Conservation (phyloP, 2,888 invertebrate species). For the Synergus itoensis region DNA sequence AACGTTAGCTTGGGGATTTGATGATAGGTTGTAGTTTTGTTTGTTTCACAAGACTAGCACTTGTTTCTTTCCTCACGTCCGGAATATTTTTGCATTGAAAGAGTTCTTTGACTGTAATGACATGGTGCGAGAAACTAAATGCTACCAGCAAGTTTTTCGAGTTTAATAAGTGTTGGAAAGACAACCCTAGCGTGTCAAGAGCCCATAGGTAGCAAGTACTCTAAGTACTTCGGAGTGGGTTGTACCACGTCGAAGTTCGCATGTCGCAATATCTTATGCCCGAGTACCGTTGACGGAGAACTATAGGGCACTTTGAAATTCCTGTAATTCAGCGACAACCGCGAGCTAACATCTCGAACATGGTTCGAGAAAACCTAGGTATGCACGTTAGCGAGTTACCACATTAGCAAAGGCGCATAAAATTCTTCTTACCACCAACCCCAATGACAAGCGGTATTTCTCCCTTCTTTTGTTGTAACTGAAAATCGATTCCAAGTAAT, state of each 20-base stretch:
- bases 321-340: slow-evolving; percentile 45
- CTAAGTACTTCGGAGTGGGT: slow-evolving; percentile 49
- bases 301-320: slow-evolving; percentile 50
- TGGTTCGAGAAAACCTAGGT: slow-evolving; percentile 42
- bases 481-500: no score
- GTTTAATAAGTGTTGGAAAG: background rate
- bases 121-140: background rate
- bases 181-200: slow-evolving; percentile 53
- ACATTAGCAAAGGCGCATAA: no score
- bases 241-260: slow-evolving; percentile 56
- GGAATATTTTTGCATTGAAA: background rate
- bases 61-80: background rate
- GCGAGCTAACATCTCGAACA: slow-evolving; percentile 45
- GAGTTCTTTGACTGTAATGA: background rate
- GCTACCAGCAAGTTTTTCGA: background rate
- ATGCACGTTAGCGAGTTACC: background rate
- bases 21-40: background rate
- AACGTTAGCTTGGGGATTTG: background rate
- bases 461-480: background rate
- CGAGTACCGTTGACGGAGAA: slow-evolving; percentile 39
- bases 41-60: background rate
- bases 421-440: no score
- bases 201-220: slow-evolving; percentile 52
- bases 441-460: background rate
- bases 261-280: slow-evolving; percentile 55